phyloP scores from a whole-genome alignment of 2,888 invertebrate genomes.

The Masnerella sp. region DNA sequence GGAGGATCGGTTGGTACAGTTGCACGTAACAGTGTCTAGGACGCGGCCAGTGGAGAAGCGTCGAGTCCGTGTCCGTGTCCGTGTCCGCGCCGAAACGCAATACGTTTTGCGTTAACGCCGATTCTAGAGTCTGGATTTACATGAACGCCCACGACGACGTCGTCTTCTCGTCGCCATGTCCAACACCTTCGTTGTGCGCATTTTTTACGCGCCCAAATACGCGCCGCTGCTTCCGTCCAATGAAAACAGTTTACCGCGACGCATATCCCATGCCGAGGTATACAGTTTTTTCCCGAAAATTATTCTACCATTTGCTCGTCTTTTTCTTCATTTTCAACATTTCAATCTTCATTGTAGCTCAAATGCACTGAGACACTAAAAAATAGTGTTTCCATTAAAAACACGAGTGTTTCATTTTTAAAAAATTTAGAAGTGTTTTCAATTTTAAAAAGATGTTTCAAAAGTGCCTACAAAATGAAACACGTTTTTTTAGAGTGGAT shows the following conservation, averaged over 20 bases:
- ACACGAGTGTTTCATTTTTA: too few relatives aligned
- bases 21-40: slow-evolving; percentile 43
- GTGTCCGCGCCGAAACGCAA: slow-evolving; percentile 65
- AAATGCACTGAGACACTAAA: too few relatives aligned
- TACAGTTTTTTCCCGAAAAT: slow-evolving; percentile 3
- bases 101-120: slow-evolving; percentile 64
- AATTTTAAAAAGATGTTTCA: too few relatives aligned
- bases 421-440: too few relatives aligned
- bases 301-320: too few relatives aligned
- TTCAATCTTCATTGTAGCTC: too few relatives aligned
- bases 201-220: slow-evolving; percentile 70
- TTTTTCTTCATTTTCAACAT: too few relatives aligned
- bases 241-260: slow-evolving; percentile 10
- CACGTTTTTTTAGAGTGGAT: too few relatives aligned
- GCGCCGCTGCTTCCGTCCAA: slow-evolving; percentile 61
- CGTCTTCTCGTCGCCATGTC: slow-evolving; percentile 60
- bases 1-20: slow-evolving; percentile 49
- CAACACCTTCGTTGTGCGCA: slow-evolving; percentile 67
- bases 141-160: slow-evolving; percentile 61
- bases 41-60: slow-evolving; percentile 50
- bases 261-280: slow-evolving; percentile 40
- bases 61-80: too few relatives aligned
- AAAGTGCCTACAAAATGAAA: too few relatives aligned
- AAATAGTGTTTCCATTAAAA: too few relatives aligned
- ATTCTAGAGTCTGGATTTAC: slow-evolving; percentile 55